Conservation (phyloP, 2,888 invertebrate genomes). For the Nemoura dubitans region DNA sequence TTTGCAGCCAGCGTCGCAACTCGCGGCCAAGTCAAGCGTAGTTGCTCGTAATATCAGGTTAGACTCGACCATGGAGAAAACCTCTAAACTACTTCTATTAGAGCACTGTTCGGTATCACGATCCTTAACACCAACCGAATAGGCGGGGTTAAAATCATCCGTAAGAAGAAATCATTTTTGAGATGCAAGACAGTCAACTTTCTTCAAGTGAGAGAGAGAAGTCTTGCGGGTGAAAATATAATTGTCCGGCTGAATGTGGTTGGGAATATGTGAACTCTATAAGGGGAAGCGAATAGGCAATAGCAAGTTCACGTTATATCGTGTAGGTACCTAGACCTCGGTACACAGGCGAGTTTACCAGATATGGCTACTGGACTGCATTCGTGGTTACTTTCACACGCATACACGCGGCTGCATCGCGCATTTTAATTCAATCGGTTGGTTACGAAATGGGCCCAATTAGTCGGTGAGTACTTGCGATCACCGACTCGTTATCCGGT, state of each 20-base stretch:
- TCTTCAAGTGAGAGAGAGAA: constrained; percentile 36
- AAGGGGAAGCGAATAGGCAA: constrained; percentile 16
- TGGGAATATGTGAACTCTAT: background rate
- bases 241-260: constrained; percentile 17
- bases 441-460: constrained; percentile 19
- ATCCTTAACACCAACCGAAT: background rate
- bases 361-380: background rate
- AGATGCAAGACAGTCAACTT: constrained; percentile 34
- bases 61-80: constrained; percentile 22
- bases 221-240: constrained; percentile 24
- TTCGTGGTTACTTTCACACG: constrained; percentile 40
- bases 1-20: background rate
- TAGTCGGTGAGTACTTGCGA: background rate
- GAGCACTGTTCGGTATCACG: constrained; percentile 28
- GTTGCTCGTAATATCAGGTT: constrained; percentile 7
- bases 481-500: background rate
- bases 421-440: background rate
- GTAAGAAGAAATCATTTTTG: constrained; percentile 37
- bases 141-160: constrained; percentile 40
- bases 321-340: background rate
- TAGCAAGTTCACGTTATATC: background rate
- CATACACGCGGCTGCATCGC: background rate
- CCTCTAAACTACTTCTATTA: constrained; percentile 35
- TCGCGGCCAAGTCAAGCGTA: background rate
- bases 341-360: background rate